Percentiles rank a stretch among this genome's conserved stretches.
Evolutionary conservation across 2,113 vertebrate genomes (phyloP).

Genomic region (Cichladusa arquata): DNA sequence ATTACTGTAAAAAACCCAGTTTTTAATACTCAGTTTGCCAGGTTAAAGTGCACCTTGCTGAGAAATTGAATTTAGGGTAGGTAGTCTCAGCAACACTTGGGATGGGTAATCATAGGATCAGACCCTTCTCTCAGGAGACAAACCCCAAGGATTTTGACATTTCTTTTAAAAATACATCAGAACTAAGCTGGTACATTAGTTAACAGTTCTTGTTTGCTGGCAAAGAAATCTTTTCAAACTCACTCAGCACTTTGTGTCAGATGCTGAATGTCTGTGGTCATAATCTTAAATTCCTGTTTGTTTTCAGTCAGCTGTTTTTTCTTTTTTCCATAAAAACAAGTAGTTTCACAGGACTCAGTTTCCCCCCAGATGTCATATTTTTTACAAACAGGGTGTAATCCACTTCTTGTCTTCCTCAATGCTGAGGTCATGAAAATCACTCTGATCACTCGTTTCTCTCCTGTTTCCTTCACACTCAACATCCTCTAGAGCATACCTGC

Average conservation of each 20-base stretch:
- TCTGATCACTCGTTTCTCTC: background rate
- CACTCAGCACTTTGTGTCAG: constrained; percentile 51
- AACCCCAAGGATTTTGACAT: background rate
- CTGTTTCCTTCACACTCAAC: background rate
- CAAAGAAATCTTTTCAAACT: background rate
- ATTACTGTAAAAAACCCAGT: background rate
- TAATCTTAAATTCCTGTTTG: constrained; percentile 61
- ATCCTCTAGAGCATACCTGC: background rate
- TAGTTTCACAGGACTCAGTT: background rate
- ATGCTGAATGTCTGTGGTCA: constrained; percentile 32
- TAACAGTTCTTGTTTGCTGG: constrained; percentile 4
- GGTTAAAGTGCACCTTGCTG: background rate
- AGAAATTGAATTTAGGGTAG: background rate
- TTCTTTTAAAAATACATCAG: background rate
- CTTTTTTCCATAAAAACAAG: background rate
- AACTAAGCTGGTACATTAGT: background rate
- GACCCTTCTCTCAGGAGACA: background rate
- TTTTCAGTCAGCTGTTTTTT: constrained; percentile 34
- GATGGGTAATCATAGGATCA: background rate
- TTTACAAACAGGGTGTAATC: background rate
- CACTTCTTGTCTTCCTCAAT: background rate
- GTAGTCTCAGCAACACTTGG: background rate
- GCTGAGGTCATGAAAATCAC: background rate
- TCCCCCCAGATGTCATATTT: background rate
- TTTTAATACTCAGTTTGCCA: background rate